These are phyloP conservation scores for Crocallis elinguaria DNA, from an alignment of 2,888 invertebrate species.

Conservation along the genomic window DNA sequence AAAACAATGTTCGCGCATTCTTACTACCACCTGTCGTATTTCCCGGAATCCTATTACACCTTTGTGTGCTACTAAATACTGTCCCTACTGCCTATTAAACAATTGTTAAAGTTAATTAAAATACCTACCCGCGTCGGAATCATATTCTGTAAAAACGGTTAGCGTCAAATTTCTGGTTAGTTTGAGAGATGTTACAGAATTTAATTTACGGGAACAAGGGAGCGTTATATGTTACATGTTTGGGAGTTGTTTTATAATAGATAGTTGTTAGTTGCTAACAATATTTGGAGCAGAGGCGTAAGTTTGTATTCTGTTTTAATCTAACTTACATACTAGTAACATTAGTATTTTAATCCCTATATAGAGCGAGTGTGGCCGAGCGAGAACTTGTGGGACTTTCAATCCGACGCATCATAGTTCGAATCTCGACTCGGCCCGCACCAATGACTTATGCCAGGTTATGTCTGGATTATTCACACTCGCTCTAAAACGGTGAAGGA, in stretches of 20 bases:
- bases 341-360: too few relatives aligned
- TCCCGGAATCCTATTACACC: too few relatives aligned
- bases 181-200: constrained; percentile 12
- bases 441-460: too few relatives aligned
- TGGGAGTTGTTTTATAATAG: neutral
- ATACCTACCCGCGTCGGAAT: constrained; percentile 15
- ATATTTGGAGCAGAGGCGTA: neutral
- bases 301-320: neutral
- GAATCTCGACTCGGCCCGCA: too few relatives aligned
- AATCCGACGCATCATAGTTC: too few relatives aligned
- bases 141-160: constrained; percentile 22
- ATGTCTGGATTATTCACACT: too few relatives aligned
- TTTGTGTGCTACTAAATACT: neutral
- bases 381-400: too few relatives aligned
- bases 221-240: neutral
- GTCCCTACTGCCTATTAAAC: neutral
- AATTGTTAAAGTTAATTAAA: constrained; percentile 28
- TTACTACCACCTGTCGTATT: too few relatives aligned
- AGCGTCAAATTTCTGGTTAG: constrained; percentile 13
- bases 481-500: too few relatives aligned
- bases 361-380: too few relatives aligned
- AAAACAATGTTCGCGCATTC: too few relatives aligned
- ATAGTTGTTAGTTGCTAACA: constrained; percentile 1
- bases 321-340: neutral
- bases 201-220: constrained; percentile 12